A percentile compares a stretch with the other conserved stretches of the same genome.
phyloP scores from a whole-genome alignment of 2,113 vertebrate genomes.

The Chinchilla lanigera region DNA sequence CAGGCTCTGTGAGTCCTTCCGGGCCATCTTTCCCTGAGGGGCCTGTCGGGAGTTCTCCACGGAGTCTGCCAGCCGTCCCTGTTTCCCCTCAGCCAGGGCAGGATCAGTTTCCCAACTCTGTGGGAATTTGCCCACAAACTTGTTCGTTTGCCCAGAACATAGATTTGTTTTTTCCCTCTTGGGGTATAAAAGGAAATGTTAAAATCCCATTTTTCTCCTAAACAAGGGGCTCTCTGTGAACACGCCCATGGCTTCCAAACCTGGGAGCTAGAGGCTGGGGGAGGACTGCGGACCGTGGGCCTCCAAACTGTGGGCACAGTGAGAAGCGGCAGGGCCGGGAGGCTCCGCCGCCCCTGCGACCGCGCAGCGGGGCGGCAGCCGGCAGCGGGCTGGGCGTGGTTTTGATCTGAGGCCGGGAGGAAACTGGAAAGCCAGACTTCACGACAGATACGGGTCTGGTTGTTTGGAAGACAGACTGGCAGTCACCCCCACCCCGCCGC shows the following conservation, averaged over 20 bases:
- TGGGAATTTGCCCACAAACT: neutral
- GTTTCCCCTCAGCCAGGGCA: neutral
- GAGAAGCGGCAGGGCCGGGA: neutral
- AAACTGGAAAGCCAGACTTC: slow-evolving; percentile 71
- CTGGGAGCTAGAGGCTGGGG: neutral
- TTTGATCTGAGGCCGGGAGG: slow-evolving; percentile 72
- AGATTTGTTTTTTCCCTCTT: neutral
- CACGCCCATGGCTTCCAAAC: neutral
- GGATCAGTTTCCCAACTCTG: neutral
- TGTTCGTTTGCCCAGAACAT: slow-evolving; percentile 13
- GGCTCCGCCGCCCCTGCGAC: neutral
- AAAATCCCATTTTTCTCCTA: neutral
- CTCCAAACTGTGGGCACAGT: neutral
- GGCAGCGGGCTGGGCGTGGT: slow-evolving; percentile 22
- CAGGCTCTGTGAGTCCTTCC: neutral
- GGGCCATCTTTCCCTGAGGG: fast-evolving
- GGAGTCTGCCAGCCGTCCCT: neutral
- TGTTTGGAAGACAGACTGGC: slow-evolving; percentile 31
- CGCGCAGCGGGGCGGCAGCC: neutral
- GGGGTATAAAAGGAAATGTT: neutral
- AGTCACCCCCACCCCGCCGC: neutral
- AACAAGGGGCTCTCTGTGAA: neutral
- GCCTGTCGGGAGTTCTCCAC: neutral
- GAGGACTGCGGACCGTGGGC: neutral
- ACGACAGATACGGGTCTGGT: slow-evolving; percentile 36